Base-by-base conservation (phyloP, 2,888 invertebrate genomes). In the Monopis laevigella region DNA sequence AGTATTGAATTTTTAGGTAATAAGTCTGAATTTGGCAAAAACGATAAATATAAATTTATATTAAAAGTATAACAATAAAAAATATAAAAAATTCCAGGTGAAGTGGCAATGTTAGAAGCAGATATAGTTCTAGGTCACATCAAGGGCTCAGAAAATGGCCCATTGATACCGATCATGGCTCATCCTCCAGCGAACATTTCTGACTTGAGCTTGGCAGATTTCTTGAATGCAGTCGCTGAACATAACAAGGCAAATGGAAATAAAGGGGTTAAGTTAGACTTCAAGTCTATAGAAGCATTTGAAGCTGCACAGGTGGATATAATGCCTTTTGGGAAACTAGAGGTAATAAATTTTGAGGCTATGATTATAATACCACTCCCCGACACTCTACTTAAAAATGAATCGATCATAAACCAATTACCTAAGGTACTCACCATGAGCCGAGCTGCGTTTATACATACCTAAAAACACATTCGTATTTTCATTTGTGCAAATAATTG, bases 211-310 rank as follows among this genome's bases (percentile, higher is more conserved):
- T 78, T 96, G 13, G 78, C 86, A 1, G 82, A 85, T 11, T 96
- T 95, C 75, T 66, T 96, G 6, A 60, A 70, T 2, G 69, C 78
- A 1, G 86, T 88, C 26, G 64, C 84, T 10, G 62, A 70, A 8
- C 68, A 81, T 48, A 82, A 84, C 54, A 74, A 74, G 29, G 45
- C 60, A 6, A 41, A 43, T 2, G 52, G 59, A n/a, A 74, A 66
- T 50, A 93, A 92, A 60, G 95, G 94, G 0, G 85, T 94, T 1
- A 96, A 96, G 62, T 71, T 96, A 32, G 95, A 96, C 67, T 95
- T 96, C 59, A 96, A 96, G 65, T 84, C 85, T 1, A 86, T 88
- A 30, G 88, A 89, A 34, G 91, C 89, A 1, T 89, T 88, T 55
- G 78, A 84, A 42, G 73, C 70, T 27, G 84, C 89, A 2, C 66